A percentile compares a stretch with the other conserved stretches of the same genome.
These are phyloP conservation scores for Pogonomyrmex barbatus DNA, from an alignment of 1,140 invertebrate species.

Conservation along the genomic window DNA sequence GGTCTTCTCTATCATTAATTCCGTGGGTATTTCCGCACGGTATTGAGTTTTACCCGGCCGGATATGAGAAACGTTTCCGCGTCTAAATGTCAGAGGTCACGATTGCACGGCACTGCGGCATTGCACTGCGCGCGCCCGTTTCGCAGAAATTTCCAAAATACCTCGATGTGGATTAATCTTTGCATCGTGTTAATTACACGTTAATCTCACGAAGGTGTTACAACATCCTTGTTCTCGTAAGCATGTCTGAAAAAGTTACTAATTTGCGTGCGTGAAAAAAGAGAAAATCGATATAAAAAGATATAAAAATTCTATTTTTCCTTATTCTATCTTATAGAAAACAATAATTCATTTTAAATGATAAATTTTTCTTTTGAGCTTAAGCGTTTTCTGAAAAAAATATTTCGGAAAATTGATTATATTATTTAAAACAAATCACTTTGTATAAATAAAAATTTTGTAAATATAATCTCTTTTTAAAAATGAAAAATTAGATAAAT, in stretches of 20 bases:
- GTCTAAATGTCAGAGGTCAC: slow-evolving; percentile 47
- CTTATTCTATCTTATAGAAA: background rate
- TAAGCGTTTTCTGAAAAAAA: background rate
- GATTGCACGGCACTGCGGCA: slow-evolving; percentile 21
- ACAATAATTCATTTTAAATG: background rate
- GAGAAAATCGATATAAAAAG: background rate
- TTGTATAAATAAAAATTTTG: background rate
- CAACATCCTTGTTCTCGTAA: background rate
- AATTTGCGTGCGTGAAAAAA: background rate
- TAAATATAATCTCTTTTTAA: background rate
- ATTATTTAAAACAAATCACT: background rate
- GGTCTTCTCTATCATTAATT: background rate
- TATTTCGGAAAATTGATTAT: background rate
- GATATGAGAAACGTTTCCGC: slow-evolving; percentile 44
- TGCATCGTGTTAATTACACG: slow-evolving; percentile 3
- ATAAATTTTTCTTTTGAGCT: background rate
- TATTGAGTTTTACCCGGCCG: slow-evolving; percentile 24
- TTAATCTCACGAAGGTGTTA: background rate
- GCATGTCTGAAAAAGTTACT: background rate
- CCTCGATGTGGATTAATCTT: slow-evolving; percentile 15
- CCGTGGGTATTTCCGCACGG: background rate
- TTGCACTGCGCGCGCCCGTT: background rate
- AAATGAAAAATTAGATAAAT: background rate
- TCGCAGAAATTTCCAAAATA: slow-evolving; percentile 9
- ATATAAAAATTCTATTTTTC: background rate